These are phyloP conservation scores for Bombus pyrosoma DNA, from an alignment of 1,140 invertebrate genomes.

Conservation along the genomic window DNA sequence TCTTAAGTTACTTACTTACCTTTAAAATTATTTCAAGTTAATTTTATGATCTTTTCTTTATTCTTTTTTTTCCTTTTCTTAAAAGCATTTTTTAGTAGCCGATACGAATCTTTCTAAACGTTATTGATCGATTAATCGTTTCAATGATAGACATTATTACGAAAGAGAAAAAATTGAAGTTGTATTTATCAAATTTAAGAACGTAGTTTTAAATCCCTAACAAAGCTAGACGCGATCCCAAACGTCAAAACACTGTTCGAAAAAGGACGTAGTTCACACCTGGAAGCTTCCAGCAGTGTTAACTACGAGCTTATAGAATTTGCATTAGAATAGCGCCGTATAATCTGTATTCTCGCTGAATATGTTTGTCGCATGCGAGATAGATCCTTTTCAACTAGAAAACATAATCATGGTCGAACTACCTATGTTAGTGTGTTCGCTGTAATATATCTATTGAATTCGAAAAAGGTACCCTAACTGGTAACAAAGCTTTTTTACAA, in stretches of 20 bases:
- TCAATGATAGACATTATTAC: neutral
- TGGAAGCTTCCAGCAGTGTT: neutral
- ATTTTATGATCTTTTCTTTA: no score
- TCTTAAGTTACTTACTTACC: no score
- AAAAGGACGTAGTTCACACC: slow-evolving; percentile 2
- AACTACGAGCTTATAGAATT: slow-evolving; percentile 28
- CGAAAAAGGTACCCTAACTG: neutral
- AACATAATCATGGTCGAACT: neutral
- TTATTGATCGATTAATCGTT: no score
- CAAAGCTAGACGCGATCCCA: no score
- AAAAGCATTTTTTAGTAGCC: no score
- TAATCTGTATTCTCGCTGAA: neutral
- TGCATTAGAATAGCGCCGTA: neutral
- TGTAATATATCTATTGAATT: neutral
- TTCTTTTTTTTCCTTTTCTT: no score
- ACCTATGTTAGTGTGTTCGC: neutral
- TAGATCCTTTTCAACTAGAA: neutral
- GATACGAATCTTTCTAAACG: neutral
- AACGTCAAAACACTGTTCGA: neutral
- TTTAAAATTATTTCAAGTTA: no score
- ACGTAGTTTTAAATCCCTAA: neutral
- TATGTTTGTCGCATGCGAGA: neutral
- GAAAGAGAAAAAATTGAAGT: neutral
- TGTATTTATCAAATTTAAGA: neutral
- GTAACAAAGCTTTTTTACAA: neutral